Evolutionary conservation across 2,888 invertebrate species (phyloP), one percentile per base, ranked within the genome.

Genomic region (Drosophila peninsularis): DNA sequence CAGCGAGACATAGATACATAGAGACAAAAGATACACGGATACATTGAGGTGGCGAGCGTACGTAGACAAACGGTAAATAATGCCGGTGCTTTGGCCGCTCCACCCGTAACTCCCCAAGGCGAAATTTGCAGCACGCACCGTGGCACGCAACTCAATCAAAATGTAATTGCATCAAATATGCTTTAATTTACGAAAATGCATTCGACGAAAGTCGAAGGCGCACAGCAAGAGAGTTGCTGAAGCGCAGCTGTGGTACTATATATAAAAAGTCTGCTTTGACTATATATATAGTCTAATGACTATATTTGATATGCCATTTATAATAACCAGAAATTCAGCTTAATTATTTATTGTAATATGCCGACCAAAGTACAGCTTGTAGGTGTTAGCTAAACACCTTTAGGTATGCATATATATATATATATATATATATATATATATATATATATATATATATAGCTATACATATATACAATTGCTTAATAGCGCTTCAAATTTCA

Each of bases 21-120:
- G 36, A 44, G 34, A 56, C 56, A 56, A 45, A 56, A 56, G 56
- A 53, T 62, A 65, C 52, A 47, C n/a, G 50, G 52, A 64, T 74
- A 45, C 75, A 55, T 34, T 19, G 41, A 54, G 68, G 58, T 47
- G 67, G 54, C 27, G 27, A 34, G 62, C 19, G 62, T 50, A 50
- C 42, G 66, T 62, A 62, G 62, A 62, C 69, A 82, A 86, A 86
- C 83, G 86, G 83, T 83, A 86, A 82, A 86, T 83, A 83, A 83
- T 83, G 83, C 83, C 81, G 81, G 71, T 78, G 73, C 54, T 76
- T 52, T 52, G 47, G 55, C 63, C 64, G 50, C 60, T 37, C 45
- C 63, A 53, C 63, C 69, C 63, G 57, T 62, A 74, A 74, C 75
- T 68, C 64, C 62, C 47, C 68, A 64, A 55, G 68, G 72, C 63